Percentiles rank a stretch among this genome's conserved stretches.
Conservation (phyloP, 2,888 invertebrate species). For the Pristionchus japonicus region DNA sequence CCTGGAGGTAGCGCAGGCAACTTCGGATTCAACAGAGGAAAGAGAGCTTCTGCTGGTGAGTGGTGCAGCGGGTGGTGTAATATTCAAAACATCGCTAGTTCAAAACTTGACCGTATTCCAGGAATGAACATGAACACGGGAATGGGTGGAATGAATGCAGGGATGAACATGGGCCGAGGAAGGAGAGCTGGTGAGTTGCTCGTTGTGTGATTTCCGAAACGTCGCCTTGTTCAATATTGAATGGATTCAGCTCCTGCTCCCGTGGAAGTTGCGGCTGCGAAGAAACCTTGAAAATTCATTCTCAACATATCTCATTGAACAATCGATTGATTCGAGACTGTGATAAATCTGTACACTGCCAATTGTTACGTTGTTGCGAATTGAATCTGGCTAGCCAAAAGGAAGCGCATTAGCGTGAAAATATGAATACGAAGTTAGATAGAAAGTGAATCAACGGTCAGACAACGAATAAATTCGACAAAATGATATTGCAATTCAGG, state of each 20-base stretch:
- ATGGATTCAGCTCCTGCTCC: neutral
- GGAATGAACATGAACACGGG: constrained; percentile 30
- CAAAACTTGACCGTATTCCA: neutral
- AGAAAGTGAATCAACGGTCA: neutral
- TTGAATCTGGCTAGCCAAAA: too few relatives aligned
- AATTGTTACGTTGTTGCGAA: neutral
- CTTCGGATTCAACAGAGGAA: constrained; percentile 23
- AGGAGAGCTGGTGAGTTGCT: neutral
- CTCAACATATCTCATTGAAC: too few relatives aligned
- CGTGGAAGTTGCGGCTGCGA: neutral
- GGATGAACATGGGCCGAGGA: neutral
- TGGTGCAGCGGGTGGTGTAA: neutral
- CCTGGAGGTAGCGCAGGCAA: neutral
- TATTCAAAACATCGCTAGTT: neutral
- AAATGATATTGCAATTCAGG: neutral
- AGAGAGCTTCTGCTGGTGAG: constrained; percentile 22
- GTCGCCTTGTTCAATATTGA: neutral
- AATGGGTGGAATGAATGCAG: neutral
- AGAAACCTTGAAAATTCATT: neutral
- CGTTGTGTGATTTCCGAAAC: neutral
- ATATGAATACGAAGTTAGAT: neutral
- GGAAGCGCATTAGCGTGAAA: too few relatives aligned
- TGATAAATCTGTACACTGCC: neutral
- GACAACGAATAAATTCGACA: neutral
- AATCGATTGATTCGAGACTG: neutral